phyloP scores from a whole-genome alignment of 53 echinoderm and acorn worm species.

The Holothuria leucospilota region DNA sequence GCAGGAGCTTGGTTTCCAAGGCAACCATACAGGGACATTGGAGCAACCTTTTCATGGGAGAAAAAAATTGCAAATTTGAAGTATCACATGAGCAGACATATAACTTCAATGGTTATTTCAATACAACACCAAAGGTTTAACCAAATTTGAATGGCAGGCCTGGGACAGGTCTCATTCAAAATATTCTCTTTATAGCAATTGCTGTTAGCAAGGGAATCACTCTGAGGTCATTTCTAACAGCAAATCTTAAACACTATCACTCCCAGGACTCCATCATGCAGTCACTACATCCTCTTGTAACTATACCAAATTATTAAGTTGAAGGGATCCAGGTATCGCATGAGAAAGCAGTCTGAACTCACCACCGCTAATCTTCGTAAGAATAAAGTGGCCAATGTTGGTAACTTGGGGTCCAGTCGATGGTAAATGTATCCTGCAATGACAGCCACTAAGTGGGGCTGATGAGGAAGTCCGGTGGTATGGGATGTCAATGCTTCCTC shows the following conservation, averaged over 20 bases:
- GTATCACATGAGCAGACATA: too few relatives aligned
- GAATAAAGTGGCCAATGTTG: slow-evolving; percentile 87
- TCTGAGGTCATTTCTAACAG: too few relatives aligned
- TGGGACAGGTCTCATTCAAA: too few relatives aligned
- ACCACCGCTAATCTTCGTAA: slow-evolving; percentile 87
- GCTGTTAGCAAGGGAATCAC: too few relatives aligned
- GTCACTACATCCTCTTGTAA: too few relatives aligned
- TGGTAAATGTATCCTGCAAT: slow-evolving; percentile 96
- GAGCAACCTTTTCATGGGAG: slow-evolving; percentile 70
- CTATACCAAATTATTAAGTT: too few relatives aligned
- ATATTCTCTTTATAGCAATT: too few relatives aligned
- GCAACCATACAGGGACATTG: slow-evolving; percentile 97
- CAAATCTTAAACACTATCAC: too few relatives aligned
- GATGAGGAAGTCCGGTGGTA: slow-evolving; percentile 88
- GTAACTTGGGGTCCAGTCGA: slow-evolving; percentile 81
- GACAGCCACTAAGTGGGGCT: slow-evolving; percentile 88
- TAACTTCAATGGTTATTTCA: too few relatives aligned
- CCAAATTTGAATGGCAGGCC: too few relatives aligned
- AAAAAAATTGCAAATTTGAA: neutral
- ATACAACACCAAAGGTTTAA: too few relatives aligned
- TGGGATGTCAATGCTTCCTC: slow-evolving; percentile 90
- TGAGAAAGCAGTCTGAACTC: slow-evolving; percentile 4
- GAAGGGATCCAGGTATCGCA: neutral
- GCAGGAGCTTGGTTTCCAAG: slow-evolving; percentile 96
- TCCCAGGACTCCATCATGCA: too few relatives aligned